Evolutionary conservation across 1,140 invertebrate species (phyloP), one percentile per base, ranked within the genome.

Genomic region (Bilobella aurantiaca): DNA sequence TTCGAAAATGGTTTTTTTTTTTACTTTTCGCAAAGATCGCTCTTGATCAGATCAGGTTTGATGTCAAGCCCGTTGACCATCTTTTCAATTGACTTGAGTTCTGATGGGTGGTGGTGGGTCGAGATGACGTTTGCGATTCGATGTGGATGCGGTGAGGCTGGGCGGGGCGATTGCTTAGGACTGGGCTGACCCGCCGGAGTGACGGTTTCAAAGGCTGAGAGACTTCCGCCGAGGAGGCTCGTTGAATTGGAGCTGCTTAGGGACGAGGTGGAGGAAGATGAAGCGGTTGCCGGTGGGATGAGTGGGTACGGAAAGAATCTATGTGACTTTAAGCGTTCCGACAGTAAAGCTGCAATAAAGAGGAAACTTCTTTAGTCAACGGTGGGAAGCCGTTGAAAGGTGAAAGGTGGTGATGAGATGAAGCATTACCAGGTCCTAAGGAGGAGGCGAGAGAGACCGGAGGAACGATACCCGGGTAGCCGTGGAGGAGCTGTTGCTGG

Each of bases 71-170:
- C 92, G 78, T 95, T 95, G 67, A 96, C 90, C 92, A 95, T 96
- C 76, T 93, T 93, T 78, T 96, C 92, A 78, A 96, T 96, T 77
- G 87, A 93, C 78, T 94, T 94, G 64, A 96, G 82, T 78, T 95
- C 91, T 70, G 77, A 78, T 18, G 77, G 73, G 62, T 68, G 73
- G 37, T 31, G 65, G 53, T 32, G 67, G 47, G 47, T 64, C 49
- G 66, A 58, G 31, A 68, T 65, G 57, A 64, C 66, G 32, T 65
- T 67, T 62, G 70, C 73, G 57, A 73, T 71, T 46, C 68, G 73
- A 61, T 70, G 69, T 12, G 70, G 68, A 58, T 72, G 64, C n/a
- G 64, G 58, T 16, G 58, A 58, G 14, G 64, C 31, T 25, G 66
- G 58, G 69, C 64, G 67, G 63, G 64, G 87, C 31, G 86, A 89